These are phyloP conservation scores for Meandrusa payeni DNA, from an alignment of 2,888 invertebrate genomes.

Conservation along the genomic window DNA sequence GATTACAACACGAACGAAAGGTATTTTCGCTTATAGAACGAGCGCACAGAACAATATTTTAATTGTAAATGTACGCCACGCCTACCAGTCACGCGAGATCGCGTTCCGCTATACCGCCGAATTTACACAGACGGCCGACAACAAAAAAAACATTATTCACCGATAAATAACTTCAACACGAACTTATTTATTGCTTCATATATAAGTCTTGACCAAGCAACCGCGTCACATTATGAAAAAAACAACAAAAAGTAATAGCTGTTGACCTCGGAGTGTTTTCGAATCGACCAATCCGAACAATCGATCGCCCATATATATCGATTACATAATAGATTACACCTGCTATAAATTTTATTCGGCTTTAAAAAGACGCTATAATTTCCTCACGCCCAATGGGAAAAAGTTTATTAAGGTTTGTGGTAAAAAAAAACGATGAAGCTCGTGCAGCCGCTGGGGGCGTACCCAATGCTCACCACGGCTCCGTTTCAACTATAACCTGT, in stretches of 20 bases:
- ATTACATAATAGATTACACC: conserved; percentile 57
- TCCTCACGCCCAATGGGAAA: conserved; percentile 73
- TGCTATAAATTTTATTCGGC: conserved; percentile 74
- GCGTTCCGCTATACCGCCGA: conserved; percentile 54
- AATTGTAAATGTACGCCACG: conserved; percentile 71
- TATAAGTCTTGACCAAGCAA: conserved; percentile 14
- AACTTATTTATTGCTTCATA: too few species aligned
- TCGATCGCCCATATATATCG: conserved; percentile 52
- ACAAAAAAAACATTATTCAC: conserved; percentile 38
- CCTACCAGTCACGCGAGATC: conserved; percentile 75
- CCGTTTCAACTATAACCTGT: conserved; percentile 59
- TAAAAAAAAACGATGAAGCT: conserved; percentile 58
- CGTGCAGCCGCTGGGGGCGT: conserved; percentile 63
- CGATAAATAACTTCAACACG: conserved; percentile 45
- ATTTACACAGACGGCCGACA: conserved; percentile 34
- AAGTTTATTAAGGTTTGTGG: conserved; percentile 61
- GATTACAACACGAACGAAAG: conserved; percentile 18
- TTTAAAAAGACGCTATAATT: conserved; percentile 62
- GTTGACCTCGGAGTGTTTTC: conserved; percentile 27
- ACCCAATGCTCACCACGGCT: conserved; percentile 52
- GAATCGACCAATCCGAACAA: conserved; percentile 44
- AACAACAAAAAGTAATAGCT: conserved; percentile 3
- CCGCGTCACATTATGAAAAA: too few species aligned
- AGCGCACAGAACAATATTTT: conserved; percentile 62
- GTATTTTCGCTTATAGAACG: conserved; percentile 25